These are phyloP conservation scores for Ariopsis seemanni DNA, from an alignment of 2,113 vertebrate species.

Conservation along the genomic window DNA sequence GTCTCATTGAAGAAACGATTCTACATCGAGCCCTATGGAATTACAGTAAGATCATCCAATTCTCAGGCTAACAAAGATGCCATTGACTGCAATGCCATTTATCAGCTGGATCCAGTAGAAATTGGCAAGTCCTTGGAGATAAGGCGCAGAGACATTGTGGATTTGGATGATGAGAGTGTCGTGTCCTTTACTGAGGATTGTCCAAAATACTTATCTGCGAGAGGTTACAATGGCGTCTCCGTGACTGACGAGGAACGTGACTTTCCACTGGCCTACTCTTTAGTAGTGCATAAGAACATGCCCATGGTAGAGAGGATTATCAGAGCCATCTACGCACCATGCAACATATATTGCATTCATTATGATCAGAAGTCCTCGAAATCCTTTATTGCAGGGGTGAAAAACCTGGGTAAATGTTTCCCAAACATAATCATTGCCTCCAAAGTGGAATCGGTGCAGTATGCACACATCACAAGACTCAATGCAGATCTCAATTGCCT, in stretches of 20 bases:
- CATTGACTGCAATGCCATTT: slow-evolving; percentile 82
- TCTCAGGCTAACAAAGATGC: slow-evolving; percentile 65
- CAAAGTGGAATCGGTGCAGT: slow-evolving; percentile 84
- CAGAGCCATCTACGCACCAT: slow-evolving; percentile 78
- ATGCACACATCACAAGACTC: slow-evolving; percentile 87
- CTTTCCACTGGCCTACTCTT: slow-evolving; percentile 87
- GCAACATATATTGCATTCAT: slow-evolving; percentile 92
- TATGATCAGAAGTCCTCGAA: slow-evolving; percentile 84
- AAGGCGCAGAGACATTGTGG: slow-evolving; percentile 71
- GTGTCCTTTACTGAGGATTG: slow-evolving; percentile 76
- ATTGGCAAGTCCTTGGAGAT: slow-evolving; percentile 85
- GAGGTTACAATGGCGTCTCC: slow-evolving; percentile 74
- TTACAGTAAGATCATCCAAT: slow-evolving; percentile 65
- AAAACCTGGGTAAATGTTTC: slow-evolving; percentile 82
- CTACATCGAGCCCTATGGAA: slow-evolving; percentile 76
- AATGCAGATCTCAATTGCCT: slow-evolving; percentile 90
- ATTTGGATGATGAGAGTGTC: slow-evolving; percentile 80
- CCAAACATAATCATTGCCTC: slow-evolving; percentile 87
- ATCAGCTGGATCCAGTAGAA: slow-evolving; percentile 84
- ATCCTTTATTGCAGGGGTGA: slow-evolving; percentile 80
- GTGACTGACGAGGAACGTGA: slow-evolving; percentile 74
- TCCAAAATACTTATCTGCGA: slow-evolving; percentile 66
- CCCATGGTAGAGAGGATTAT: slow-evolving; percentile 90
- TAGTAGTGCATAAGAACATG: slow-evolving; percentile 92
- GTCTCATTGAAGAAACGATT: slow-evolving; percentile 51